These are phyloP conservation scores for Malurus leucopterus DNA, from an alignment of 2,797 vertebrate genomes.

Conservation along the genomic window DNA sequence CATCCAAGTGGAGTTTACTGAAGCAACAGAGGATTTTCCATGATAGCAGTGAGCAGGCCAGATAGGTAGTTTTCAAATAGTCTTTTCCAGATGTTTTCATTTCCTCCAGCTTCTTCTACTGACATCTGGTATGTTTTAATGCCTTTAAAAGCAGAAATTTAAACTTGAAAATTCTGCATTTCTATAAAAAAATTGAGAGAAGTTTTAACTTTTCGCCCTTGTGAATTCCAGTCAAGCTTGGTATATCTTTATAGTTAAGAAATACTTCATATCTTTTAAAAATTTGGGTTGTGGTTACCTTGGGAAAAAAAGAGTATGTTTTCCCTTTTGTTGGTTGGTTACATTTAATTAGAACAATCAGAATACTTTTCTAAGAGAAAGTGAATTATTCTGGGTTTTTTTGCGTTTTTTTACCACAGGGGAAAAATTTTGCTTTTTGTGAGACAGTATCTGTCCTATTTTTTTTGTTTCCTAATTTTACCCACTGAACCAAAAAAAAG, in stretches of 20 bases:
- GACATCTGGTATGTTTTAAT: background rate
- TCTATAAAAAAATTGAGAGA: background rate
- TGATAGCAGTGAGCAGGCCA: background rate
- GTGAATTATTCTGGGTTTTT: rapidly evolving
- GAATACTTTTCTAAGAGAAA: background rate
- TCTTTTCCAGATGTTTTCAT: background rate
- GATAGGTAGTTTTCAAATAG: background rate
- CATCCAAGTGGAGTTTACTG: background rate
- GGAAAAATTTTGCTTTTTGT: background rate
- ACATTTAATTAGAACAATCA: background rate
- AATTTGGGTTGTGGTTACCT: background rate
- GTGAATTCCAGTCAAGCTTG: background rate
- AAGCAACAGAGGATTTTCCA: background rate
- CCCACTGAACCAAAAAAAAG: background rate
- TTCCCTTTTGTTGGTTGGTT: background rate
- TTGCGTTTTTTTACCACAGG: background rate
- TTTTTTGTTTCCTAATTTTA: background rate
- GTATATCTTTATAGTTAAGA: background rate
- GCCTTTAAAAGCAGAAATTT: background rate
- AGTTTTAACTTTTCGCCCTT: background rate
- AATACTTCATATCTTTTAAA: background rate
- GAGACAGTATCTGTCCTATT: background rate
- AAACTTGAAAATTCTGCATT: background rate
- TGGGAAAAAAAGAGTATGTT: background rate
- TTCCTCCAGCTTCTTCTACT: background rate